Evolutionary conservation across 1,140 invertebrate species (phyloP).

Genomic region (Agraylea sexmaculata): DNA sequence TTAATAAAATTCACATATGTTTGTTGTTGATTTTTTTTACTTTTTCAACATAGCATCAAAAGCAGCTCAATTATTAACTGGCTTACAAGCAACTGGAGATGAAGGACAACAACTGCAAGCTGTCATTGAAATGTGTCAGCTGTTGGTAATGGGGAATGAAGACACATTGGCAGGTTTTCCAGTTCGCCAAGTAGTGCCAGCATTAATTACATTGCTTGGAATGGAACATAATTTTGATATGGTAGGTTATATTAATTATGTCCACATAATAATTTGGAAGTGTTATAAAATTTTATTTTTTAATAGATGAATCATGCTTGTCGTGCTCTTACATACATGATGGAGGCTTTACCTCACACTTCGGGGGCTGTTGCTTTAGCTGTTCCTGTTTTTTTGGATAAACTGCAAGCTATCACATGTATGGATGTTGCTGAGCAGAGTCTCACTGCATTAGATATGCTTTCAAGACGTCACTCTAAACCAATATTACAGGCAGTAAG

Average conservation of each 20-base stretch:
- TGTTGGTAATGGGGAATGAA: slow-evolving; percentile 99
- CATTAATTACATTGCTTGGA: slow-evolving; percentile 73
- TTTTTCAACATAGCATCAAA: slow-evolving; percentile 54
- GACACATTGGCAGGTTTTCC: slow-evolving; percentile 97
- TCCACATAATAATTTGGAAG: too few species aligned
- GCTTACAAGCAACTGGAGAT: slow-evolving; percentile 85
- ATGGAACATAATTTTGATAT: slow-evolving; percentile 99
- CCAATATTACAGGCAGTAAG: slow-evolving; percentile 86
- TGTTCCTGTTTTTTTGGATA: slow-evolving; percentile 89
- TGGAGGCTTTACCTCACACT: slow-evolving; percentile 94
- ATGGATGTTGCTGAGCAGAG: slow-evolving; percentile 99
- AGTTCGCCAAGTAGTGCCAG: slow-evolving; percentile 94
- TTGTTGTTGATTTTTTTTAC: slow-evolving; percentile 10
- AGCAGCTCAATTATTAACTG: slow-evolving; percentile 87
- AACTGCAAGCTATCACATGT: slow-evolving; percentile 94
- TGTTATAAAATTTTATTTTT: slow-evolving; percentile 15
- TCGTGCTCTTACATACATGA: slow-evolving; percentile 96
- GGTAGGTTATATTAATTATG: slow-evolving; percentile 38
- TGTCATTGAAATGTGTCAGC: slow-evolving; percentile 97
- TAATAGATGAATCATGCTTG: slow-evolving; percentile 96
- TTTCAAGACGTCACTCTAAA: slow-evolving; percentile 92
- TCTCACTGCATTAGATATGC: slow-evolving; percentile 90
- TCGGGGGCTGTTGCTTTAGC: slow-evolving; percentile 94
- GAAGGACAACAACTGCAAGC: slow-evolving; percentile 95
- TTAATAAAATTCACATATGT: slow-evolving; percentile 4